These are phyloP conservation scores for Parazoanthus atlanticus DNA, from an alignment of 92 coral and sea anemone species.

Conservation along the genomic window DNA sequence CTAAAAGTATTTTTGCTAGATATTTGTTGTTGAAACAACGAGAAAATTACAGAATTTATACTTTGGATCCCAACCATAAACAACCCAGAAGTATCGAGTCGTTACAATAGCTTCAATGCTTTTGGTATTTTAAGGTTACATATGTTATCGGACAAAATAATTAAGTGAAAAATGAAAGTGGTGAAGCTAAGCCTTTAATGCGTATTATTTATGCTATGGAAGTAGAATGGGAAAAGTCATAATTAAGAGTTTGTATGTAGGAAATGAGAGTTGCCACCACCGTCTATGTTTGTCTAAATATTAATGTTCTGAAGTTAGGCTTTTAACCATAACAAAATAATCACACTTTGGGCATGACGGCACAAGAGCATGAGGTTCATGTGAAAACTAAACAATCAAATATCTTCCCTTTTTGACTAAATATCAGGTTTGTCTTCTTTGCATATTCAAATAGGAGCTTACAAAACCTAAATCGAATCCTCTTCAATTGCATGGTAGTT, in stretches of 20 bases:
- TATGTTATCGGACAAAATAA: not conserved
- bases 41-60: not conserved
- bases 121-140: not conserved
- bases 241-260: conserved; percentile 17
- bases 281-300: conserved; percentile 23
- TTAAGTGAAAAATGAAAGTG: not conserved
- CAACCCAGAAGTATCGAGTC: not conserved
- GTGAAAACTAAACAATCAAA: conserved; percentile 29
- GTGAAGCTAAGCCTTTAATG: conserved; percentile 5
- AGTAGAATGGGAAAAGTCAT: not conserved
- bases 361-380: conserved; percentile 35
- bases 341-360: conserved; percentile 44
- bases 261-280: conserved; percentile 1
- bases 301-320: conserved; percentile 42
- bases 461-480: conserved; percentile 34
- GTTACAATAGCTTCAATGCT: not conserved
- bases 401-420: conserved; percentile 34
- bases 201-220: conserved; percentile 1
- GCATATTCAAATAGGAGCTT: conserved; percentile 36
- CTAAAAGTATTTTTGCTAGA: not conserved
- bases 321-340: conserved; percentile 43
- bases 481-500: conserved; percentile 40
- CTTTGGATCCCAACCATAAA: not conserved
- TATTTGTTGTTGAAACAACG: not conserved
- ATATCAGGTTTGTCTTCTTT: conserved; percentile 29